Base-by-base conservation (phyloP, 2,888 invertebrate species). In the Andricus curvator region DNA sequence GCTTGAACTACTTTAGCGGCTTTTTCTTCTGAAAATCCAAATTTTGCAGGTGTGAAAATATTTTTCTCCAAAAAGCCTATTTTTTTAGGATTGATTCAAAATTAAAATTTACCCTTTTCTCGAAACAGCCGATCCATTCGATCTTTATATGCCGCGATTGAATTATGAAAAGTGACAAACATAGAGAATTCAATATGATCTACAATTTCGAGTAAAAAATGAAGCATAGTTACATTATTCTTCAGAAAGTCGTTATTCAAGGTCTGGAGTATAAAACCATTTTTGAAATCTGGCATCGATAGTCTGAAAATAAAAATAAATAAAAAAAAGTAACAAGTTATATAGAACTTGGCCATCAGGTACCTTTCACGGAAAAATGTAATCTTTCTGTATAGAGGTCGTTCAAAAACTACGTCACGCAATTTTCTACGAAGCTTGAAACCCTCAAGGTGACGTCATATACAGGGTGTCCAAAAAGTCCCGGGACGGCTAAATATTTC, bases 261-360 rank as follows among this genome's bases (percentile, higher is more conserved):
- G n/a, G 87, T 87, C 83, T 90, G 89, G 13, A 92, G 79, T 9
- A 91, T 86, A 37, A 90, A 91, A 15, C 92, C 91, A n/a, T 80
- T 56, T 4, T 84, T 68, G 48, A 87, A 89, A 78, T 90, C 87
- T 17, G 81, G n/a, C 81, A 79, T 83, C 2, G 84, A 78, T 8
- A 92, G 83, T 78, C 91, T 91, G 78, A 3, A 76, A 62, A 78
- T 22, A 37, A 64, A 51, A 37, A 37, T 9, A 37, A 37, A 37
- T 37, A 37, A 37, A 6, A 37, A 8, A 37, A 37, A 37, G 9
- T 37, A 33, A 33, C 8, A 33, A 33, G 4, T 29, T 29, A 3
- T 29, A 29, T 29, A 2, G 2, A 29, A 29, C 29, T 29, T 29
- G 29, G 29, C 29, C 29, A 29, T 29, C 29, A 33, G 8, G 33